These are phyloP conservation scores for Dasypolia templi DNA, from an alignment of 2,888 invertebrate genomes.

Conservation along the genomic window DNA sequence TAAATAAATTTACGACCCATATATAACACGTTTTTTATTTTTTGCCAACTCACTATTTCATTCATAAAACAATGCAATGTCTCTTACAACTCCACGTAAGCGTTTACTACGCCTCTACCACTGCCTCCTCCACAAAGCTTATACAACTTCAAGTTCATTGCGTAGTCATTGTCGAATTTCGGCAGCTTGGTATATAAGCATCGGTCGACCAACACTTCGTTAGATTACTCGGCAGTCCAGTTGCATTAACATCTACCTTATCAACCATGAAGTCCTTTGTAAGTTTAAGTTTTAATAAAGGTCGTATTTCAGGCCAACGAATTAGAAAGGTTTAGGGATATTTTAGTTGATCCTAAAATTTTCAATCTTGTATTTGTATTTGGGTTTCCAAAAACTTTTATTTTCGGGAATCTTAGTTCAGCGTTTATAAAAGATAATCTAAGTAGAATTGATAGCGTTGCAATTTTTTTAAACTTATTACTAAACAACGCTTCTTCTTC, in stretches of 20 bases:
- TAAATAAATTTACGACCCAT: not conserved
- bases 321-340: not conserved
- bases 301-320: not conserved
- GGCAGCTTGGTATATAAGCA: constrained; percentile 82
- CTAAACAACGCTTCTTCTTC: not conserved
- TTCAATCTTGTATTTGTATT: not conserved
- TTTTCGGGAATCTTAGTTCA: not conserved
- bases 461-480: not conserved
- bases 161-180: constrained; percentile 81
- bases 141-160: constrained; percentile 80
- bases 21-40: constrained; percentile 15
- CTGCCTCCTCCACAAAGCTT: constrained; percentile 58
- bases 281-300: constrained; percentile 70
- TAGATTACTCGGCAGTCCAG: constrained; percentile 81
- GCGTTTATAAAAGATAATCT: not conserved
- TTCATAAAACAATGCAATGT: constrained; percentile 45
- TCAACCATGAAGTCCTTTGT: constrained; percentile 85
- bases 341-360: not conserved
- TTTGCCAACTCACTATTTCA: constrained; percentile 28
- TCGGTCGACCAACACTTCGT: constrained; percentile 68
- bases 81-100: constrained; percentile 22
- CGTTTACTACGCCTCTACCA: constrained; percentile 20
- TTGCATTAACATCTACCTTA: constrained; percentile 67
- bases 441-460: not conserved
- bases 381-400: not conserved